Conservation (phyloP, 1,140 invertebrate species). For the Drosophila triauraria region DNA sequence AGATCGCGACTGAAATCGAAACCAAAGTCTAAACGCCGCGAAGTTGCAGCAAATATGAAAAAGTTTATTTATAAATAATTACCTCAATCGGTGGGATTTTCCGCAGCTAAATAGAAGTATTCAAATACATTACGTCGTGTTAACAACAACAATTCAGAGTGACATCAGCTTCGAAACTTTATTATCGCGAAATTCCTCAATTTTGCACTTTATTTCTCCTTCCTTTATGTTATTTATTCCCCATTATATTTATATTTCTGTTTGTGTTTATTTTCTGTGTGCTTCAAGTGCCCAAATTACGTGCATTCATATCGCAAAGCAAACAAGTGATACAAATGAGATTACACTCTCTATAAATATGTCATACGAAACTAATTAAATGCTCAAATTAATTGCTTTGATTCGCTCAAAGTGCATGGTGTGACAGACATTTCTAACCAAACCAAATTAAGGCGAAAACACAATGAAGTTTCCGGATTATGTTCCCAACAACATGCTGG, state of each 20-base stretch:
- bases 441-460: conserved; percentile 32
- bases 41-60: conserved; percentile 51
- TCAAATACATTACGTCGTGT: conserved; percentile 36
- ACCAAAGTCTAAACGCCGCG: conserved; percentile 29
- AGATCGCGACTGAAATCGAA: conserved; percentile 46
- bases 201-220: conserved; percentile 18
- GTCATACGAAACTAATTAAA: conserved; percentile 67
- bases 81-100: conserved; percentile 52
- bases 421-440: conserved; percentile 66
- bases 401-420: conserved; percentile 58
- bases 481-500: conserved; percentile 81
- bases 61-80: conserved; percentile 75
- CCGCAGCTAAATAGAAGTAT: conserved; percentile 25
- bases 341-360: conserved; percentile 50
- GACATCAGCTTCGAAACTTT: conserved; percentile 65
- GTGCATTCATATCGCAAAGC: conserved; percentile 56
- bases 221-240: conserved; percentile 13
- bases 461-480: conserved; percentile 84
- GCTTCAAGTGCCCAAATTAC: conserved; percentile 56
- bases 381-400: conserved; percentile 69
- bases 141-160: conserved; percentile 61
- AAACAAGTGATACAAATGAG: conserved; percentile 45
- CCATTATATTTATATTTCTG: conserved; percentile 7
- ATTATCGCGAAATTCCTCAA: conserved; percentile 23
- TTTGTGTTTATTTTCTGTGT: conserved; percentile 31